phyloP scores from a whole-genome alignment of 1,140 invertebrate species.

The Camponotus vicinus region DNA sequence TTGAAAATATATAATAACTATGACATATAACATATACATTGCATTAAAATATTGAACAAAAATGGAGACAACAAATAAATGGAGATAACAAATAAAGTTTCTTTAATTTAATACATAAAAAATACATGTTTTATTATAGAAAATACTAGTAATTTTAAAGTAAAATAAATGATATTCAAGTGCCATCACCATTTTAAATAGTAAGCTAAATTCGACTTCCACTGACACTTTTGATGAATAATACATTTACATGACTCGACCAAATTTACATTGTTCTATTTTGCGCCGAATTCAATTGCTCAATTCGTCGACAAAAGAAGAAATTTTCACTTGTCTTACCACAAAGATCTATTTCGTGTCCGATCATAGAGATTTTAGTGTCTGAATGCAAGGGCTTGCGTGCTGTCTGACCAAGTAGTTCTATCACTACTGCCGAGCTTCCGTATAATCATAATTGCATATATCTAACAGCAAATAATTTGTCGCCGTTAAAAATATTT shows the following conservation, averaged over 20 bases:
- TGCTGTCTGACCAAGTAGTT: constrained; percentile 16
- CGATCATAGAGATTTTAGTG: neutral
- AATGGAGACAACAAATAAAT: neutral
- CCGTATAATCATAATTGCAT: neutral
- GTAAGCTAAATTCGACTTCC: neutral
- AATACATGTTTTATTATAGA: neutral
- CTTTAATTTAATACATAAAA: neutral
- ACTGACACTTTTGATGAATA: constrained; percentile 21
- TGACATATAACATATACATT: neutral
- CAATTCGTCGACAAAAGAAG: neutral
- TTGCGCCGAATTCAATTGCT: neutral
- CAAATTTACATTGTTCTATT: neutral
- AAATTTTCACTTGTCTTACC: neutral
- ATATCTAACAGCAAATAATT: neutral
- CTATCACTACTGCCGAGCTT: neutral
- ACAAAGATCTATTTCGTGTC: neutral
- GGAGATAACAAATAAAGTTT: neutral
- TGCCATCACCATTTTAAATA: neutral
- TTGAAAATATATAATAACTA: neutral
- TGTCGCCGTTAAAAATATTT: neutral
- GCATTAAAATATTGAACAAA: neutral
- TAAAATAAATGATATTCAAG: neutral
- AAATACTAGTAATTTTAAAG: constrained; percentile 12
- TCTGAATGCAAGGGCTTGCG: neutral
- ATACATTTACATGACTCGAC: constrained; percentile 4